Percentiles rank a stretch among this genome's conserved stretches.
Conservation (phyloP, 1,140 invertebrate species). For the Liolophura sinensis region DNA sequence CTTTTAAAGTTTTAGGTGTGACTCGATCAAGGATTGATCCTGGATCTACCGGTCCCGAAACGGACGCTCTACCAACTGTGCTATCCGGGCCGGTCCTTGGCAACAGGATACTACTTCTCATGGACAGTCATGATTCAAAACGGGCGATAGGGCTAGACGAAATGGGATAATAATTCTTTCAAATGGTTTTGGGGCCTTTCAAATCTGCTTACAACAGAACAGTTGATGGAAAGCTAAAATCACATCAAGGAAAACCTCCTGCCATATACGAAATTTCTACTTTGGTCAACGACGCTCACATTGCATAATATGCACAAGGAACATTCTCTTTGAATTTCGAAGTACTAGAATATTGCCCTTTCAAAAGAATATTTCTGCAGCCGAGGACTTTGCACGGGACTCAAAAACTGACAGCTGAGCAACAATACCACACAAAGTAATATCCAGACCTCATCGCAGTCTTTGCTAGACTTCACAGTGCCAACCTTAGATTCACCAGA, state of each 20-base stretch:
- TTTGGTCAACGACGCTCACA: constrained; percentile 3
- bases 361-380: constrained; percentile 4
- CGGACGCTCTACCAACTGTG: too few species aligned
- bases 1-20: too few species aligned
- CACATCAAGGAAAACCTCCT: constrained; percentile 58
- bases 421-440: too few species aligned
- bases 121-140: constrained; percentile 33
- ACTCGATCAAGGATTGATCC: too few species aligned
- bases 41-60: too few species aligned
- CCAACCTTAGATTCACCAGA: too few species aligned
- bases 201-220: constrained; percentile 24
- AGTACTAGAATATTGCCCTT: constrained; percentile 4
- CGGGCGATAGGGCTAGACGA: constrained; percentile 28
- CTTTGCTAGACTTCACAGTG: too few species aligned
- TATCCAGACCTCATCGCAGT: too few species aligned
- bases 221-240: constrained; percentile 61
- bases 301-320: neutral
- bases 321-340: constrained; percentile 9
- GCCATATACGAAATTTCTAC: constrained; percentile 58
- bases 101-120: constrained; percentile 14
- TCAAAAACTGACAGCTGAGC: too few species aligned
- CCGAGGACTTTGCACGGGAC: constrained; percentile 2
- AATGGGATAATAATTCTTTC: constrained; percentile 25
- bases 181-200: constrained; percentile 17
- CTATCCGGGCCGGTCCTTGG: constrained; percentile 36